Conservation (phyloP, 1,140 invertebrate species). For the Diorhabda carinulata region DNA sequence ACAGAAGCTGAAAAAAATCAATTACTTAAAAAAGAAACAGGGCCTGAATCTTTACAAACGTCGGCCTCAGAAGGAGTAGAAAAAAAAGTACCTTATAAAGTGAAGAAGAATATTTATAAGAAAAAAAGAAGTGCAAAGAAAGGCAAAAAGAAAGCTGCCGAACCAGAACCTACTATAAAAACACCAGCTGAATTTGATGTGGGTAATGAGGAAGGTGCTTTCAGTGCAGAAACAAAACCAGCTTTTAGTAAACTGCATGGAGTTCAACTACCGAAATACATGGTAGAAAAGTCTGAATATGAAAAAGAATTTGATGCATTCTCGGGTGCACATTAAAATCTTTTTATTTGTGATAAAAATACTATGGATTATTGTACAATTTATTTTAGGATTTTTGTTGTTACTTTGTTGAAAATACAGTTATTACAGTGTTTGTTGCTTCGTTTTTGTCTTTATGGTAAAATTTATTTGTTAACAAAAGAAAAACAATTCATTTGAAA, state of each 20-base stretch:
- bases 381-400: slow-evolving; percentile 8
- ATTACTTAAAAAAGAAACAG: slow-evolving; percentile 32
- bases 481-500: no score
- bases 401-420: slow-evolving; percentile 10
- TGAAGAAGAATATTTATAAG: slow-evolving; percentile 6
- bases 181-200: slow-evolving; percentile 53
- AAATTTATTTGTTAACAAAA: no score
- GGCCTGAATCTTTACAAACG: slow-evolving; percentile 23
- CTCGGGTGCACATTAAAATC: slow-evolving; percentile 3
- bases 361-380: background rate
- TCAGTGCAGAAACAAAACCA: slow-evolving; percentile 60
- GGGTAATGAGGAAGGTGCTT: slow-evolving; percentile 52
- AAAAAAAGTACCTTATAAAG: slow-evolving; percentile 5
- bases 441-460: background rate
- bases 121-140: slow-evolving; percentile 20
- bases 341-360: background rate
- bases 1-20: slow-evolving; percentile 30
- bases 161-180: slow-evolving; percentile 45
- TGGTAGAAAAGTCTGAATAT: slow-evolving; percentile 62
- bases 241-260: slow-evolving; percentile 60
- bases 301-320: slow-evolving; percentile 61
- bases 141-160: slow-evolving; percentile 38
- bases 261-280: slow-evolving; percentile 61
- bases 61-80: slow-evolving; percentile 19
- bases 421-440: background rate